A percentile compares a stretch with the other conserved stretches of the same genome.
Evolutionary conservation across 2,888 invertebrate species (phyloP).

Genomic region (Escarpia spicata): DNA sequence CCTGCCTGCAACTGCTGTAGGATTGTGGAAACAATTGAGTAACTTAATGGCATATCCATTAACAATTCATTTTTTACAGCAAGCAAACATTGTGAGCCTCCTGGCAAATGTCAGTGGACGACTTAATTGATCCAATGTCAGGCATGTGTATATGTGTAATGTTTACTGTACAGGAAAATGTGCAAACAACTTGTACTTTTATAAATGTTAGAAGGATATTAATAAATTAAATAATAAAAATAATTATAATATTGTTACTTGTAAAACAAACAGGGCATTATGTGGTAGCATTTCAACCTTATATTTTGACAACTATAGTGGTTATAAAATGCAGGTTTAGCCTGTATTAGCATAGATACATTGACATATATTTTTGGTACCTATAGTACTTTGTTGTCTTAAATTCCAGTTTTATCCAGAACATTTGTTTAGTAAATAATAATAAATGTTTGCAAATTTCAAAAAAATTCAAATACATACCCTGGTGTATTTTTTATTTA

Average conservation of each 20-base stretch:
- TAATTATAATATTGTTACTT: not conserved
- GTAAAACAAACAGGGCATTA: not conserved
- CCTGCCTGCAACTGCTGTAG: not conserved
- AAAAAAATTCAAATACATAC: too few relatives aligned
- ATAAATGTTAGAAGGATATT: too few relatives aligned
- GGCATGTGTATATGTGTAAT: not conserved
- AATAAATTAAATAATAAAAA: not conserved
- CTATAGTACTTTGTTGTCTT: too few relatives aligned
- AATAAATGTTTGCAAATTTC: too few relatives aligned
- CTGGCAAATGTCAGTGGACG: not conserved
- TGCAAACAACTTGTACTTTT: not conserved
- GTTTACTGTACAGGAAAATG: not conserved
- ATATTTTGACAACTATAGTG: not conserved
- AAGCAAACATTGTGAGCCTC: not conserved
- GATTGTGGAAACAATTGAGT: not conserved
- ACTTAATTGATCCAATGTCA: not conserved
- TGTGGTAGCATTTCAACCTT: not conserved
- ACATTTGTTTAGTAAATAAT: too few relatives aligned
- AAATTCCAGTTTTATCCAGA: too few relatives aligned
- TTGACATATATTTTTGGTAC: too few relatives aligned
- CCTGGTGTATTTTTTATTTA: too few relatives aligned
- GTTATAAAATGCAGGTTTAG: not conserved
- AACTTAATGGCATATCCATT: not conserved
- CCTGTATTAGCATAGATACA: not conserved
- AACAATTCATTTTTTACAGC: conserved; percentile 14